Percentiles rank a stretch among this genome's conserved stretches.
Conservation (phyloP, 1,140 invertebrate genomes). For the Drosophila orena region DNA sequence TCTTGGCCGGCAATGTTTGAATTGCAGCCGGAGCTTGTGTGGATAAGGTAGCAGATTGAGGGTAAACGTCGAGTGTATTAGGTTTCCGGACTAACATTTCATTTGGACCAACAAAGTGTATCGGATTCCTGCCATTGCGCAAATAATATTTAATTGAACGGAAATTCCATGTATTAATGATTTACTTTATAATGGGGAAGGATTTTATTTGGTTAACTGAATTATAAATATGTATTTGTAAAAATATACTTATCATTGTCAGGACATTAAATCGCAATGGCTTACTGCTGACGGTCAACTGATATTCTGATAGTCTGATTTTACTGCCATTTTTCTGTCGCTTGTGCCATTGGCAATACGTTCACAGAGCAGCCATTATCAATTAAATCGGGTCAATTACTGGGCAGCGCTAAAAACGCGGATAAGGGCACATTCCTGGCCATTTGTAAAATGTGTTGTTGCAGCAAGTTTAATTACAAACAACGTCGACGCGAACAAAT, state of each 20-base stretch:
- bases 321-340: slow-evolving; percentile 2
- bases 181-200: no score
- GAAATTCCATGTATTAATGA: neutral
- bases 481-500: slow-evolving; percentile 38
- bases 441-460: slow-evolving; percentile 22
- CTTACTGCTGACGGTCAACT: neutral
- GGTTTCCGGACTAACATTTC: neutral
- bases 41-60: slow-evolving; percentile 12
- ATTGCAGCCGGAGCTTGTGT: neutral
- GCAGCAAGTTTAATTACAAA: slow-evolving; percentile 60
- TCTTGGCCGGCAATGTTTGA: slow-evolving; percentile 18
- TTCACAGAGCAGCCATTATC: slow-evolving; percentile 24
- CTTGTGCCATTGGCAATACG: slow-evolving; percentile 23
- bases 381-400: slow-evolving; percentile 46
- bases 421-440: slow-evolving; percentile 15
- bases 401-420: slow-evolving; percentile 4
- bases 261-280: neutral
- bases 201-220: no score
- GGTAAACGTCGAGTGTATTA: neutral
- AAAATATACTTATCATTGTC: neutral
- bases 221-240: neutral
- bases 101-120: neutral
- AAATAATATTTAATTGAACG: neutral
- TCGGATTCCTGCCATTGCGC: neutral
- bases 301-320: slow-evolving; percentile 4